These are phyloP conservation scores for Phalangium opilio DNA, from an alignment of 2,888 invertebrate species.

Conservation along the genomic window DNA sequence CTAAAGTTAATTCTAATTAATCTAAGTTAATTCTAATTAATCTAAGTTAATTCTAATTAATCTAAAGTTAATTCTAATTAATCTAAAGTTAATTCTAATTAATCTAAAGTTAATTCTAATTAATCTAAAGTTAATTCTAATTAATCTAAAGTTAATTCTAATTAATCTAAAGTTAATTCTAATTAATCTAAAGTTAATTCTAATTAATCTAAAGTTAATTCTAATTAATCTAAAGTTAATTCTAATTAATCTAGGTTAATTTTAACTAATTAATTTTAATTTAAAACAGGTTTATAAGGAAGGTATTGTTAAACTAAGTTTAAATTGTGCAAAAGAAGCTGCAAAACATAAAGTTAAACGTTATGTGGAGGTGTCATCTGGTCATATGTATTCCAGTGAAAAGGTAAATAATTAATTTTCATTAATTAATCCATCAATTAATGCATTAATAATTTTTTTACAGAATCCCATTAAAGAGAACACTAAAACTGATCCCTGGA, in stretches of 20 bases:
- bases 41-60: background rate
- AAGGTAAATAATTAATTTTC: conserved; percentile 40
- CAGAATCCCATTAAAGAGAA: conserved; percentile 56
- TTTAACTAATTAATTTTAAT: background rate
- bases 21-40: background rate
- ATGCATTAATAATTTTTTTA: conserved; percentile 12
- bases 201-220: conserved; percentile 5
- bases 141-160: conserved; percentile 2
- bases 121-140: no score
- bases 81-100: background rate
- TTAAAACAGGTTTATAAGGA: conserved; percentile 53
- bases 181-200: background rate
- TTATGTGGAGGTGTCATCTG: conserved; percentile 71
- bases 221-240: conserved; percentile 1
- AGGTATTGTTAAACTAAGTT: conserved; percentile 65
- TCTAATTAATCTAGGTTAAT: background rate
- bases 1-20: background rate
- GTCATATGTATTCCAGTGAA: conserved; percentile 60
- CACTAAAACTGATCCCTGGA: conserved; percentile 65
- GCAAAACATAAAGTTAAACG: conserved; percentile 48
- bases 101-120: background rate
- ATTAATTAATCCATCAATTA: background rate
- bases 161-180: background rate
- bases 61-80: background rate
- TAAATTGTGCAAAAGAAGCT: conserved; percentile 66